Evolutionary conservation across 1,140 invertebrate genomes (phyloP).

Genomic region (Pogonomyrmex barbatus): DNA sequence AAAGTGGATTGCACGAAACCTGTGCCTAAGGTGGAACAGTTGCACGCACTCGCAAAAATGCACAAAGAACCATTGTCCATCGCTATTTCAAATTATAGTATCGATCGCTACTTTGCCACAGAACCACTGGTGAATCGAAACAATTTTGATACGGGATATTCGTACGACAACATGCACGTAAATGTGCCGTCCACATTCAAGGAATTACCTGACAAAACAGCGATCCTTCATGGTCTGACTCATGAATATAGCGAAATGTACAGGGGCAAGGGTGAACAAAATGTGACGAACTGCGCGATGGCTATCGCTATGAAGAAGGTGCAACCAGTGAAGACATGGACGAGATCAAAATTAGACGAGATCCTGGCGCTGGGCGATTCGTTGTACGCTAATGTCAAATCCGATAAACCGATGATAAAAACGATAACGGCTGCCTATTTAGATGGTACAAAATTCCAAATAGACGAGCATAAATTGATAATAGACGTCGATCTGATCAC

Average conservation of each 20-base stretch:
- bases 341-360: constrained; percentile 78
- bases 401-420: constrained; percentile 73
- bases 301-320: constrained; percentile 78
- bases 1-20: constrained; percentile 73
- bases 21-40: constrained; percentile 63
- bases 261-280: constrained; percentile 80
- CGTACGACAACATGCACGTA: constrained; percentile 77
- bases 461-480: constrained; percentile 73
- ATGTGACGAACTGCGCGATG: constrained; percentile 78
- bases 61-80: constrained; percentile 75
- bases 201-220: constrained; percentile 66
- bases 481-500: constrained; percentile 80
- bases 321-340: constrained; percentile 79
- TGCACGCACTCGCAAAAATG: constrained; percentile 52
- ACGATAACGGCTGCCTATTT: constrained; percentile 78
- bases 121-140: constrained; percentile 74
- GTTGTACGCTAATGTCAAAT: constrained; percentile 71
- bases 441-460: constrained; percentile 70
- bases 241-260: constrained; percentile 78
- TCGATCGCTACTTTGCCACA: constrained; percentile 74
- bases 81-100: constrained; percentile 79
- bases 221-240: constrained; percentile 80
- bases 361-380: constrained; percentile 79
- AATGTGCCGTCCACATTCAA: constrained; percentile 80
- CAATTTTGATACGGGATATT: constrained; percentile 76